Base-by-base conservation (phyloP, 1,140 invertebrate species). In the Meteorus sp. region DNA sequence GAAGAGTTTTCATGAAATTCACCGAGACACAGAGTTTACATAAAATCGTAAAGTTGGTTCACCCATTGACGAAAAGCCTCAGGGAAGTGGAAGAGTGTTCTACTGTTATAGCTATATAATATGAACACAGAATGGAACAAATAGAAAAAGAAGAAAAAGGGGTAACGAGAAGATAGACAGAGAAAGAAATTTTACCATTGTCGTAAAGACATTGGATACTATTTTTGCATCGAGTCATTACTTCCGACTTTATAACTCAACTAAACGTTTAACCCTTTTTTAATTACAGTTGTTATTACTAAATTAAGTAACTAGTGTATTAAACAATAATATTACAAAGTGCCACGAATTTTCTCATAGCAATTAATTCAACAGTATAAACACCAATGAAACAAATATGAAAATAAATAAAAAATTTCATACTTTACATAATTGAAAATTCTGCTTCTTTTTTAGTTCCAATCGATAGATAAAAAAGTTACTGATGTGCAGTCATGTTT, bases 151-250 rank as follows among this genome's bases (percentile, higher is more conserved):
- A 20, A 44, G 22, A 48, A 27, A 65, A 56, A 50, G 52, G 25
- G 27, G 15, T n/a, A 57, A 41, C 44, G 25, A 35, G 57, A 37
- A 44, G 56, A 47, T 56, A 35, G 50, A 27, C 19, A 60, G 47
- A 41, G 44, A 61, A 41, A 60, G 61, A 60, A 60, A 51, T 68
- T 67, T 65, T 65, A 51, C 43, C 37, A 44, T 33, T 54, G 56
- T 71, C 65, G 59, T 64, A 64, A 64, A 64, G 56, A 55, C 56
- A 56, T 48, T 58, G 39, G 20, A 45, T 56, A 41, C 55, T n/a
- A 65, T 65, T 65, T 65, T 65, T 65, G 50, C 63, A 65, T 64
- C 35, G 44, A 55, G 59, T 56, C 59, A 56, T 61, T 61, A 64
- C 44, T 53, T 31, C 19, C 31, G 17, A 19, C 57, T 61, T 61